Conservation (phyloP, 1,140 invertebrate genomes). For the Brachionus koreanus region DNA sequence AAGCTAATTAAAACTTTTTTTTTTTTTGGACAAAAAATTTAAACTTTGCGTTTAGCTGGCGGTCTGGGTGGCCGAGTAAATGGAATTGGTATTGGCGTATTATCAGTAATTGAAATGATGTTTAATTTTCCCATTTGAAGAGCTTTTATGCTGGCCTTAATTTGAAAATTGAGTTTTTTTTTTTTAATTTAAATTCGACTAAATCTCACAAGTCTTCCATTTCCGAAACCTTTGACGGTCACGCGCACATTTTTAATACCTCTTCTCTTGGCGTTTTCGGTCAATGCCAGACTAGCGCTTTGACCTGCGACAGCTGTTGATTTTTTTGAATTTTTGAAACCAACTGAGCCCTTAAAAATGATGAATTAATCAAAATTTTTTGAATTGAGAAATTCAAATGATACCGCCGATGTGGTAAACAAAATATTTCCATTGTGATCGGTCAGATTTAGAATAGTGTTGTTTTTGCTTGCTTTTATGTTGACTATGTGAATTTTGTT, state of each 20-base stretch:
- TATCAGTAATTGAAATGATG: conserved; percentile 42
- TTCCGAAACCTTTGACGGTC: conserved; percentile 30
- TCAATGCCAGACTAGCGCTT: conserved; percentile 3
- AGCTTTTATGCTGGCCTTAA: conserved; percentile 35
- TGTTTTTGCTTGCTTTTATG: conserved; percentile 42
- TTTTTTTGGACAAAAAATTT: not conserved
- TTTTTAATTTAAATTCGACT: not conserved
- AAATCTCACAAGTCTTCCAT: conserved; percentile 22
- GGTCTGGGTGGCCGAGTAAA: conserved; percentile 22
- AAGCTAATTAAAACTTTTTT: not conserved
- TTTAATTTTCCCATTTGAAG: conserved; percentile 39
- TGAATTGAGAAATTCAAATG: not conserved
- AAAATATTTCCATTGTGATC: conserved; percentile 22
- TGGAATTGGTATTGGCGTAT: conserved; percentile 25
- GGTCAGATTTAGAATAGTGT: conserved; percentile 31
- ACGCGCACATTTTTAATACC: conserved; percentile 29
- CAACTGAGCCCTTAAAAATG: not conserved
- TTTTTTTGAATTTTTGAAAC: conserved; percentile 44
- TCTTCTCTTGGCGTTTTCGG: conserved; percentile 23
- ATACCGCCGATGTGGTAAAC: conserved; percentile 25
- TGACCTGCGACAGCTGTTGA: conserved; percentile 42
- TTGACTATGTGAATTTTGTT: conserved; percentile 31
- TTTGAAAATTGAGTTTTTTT: not conserved
- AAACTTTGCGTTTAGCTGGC: conserved; percentile 41
- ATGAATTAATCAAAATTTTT: not conserved